Percentiles rank a stretch among this genome's conserved stretches.
phyloP scores from a whole-genome alignment of 1,140 invertebrate species.

The Bombus vancouverensis region DNA sequence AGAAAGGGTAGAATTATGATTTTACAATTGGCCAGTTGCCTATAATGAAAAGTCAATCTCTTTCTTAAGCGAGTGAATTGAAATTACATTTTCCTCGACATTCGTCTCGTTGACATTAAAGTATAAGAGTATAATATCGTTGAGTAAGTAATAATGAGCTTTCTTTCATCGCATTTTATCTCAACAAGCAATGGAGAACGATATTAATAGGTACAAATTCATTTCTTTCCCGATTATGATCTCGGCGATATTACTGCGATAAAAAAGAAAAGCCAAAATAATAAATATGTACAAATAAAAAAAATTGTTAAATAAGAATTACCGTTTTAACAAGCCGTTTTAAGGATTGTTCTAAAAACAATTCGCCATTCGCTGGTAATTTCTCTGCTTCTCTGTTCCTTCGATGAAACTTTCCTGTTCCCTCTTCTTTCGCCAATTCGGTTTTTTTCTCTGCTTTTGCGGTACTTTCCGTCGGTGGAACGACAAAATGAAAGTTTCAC shows the following conservation, averaged over 20 bases:
- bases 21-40: neutral
- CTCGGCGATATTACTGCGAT: too few species aligned
- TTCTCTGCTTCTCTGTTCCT: neutral
- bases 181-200: neutral
- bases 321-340: too few species aligned
- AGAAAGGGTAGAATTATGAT: neutral
- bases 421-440: neutral
- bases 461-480: slow-evolving; percentile 44
- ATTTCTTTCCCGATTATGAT: too few species aligned
- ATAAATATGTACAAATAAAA: too few species aligned
- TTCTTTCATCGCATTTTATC: neutral
- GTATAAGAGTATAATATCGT: neutral
- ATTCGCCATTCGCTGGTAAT: neutral
- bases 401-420: neutral
- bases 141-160: neutral
- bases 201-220: too few species aligned
- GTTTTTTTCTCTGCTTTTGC: slow-evolving; percentile 14
- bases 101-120: neutral
- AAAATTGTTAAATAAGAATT: too few species aligned
- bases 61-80: neutral
- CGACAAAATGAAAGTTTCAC: slow-evolving; percentile 76
- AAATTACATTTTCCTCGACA: neutral
- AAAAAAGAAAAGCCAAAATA: too few species aligned
- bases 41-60: neutral
- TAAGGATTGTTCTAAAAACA: too few species aligned